Conservation (phyloP, 2,113 vertebrate genomes). For the Laticauda colubrina region DNA sequence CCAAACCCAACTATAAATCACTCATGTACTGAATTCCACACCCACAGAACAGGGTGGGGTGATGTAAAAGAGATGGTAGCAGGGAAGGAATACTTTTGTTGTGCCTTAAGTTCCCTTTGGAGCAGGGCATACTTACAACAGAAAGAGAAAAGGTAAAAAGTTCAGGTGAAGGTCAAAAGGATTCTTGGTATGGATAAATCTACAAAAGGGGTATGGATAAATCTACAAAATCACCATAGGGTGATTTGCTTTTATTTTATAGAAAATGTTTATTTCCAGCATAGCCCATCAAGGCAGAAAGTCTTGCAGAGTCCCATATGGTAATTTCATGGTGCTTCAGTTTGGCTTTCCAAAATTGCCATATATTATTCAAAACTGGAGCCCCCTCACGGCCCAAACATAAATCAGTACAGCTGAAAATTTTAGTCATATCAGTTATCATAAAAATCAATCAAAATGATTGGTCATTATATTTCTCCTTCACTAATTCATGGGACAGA, state of each 20-base stretch:
- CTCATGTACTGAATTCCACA: slow-evolving; percentile 22
- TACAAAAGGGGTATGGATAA: neutral
- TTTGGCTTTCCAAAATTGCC: neutral
- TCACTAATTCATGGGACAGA: neutral
- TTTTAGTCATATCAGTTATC: neutral
- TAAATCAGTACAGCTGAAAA: neutral
- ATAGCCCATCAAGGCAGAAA: neutral
- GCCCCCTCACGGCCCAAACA: neutral
- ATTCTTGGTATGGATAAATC: neutral
- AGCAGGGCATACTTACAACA: neutral
- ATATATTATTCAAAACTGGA: neutral
- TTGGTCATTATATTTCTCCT: neutral
- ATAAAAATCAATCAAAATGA: neutral
- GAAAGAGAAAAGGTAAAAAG: neutral
- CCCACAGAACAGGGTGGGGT: slow-evolving; percentile 16
- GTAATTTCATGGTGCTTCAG: neutral
- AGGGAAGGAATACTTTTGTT: neutral
- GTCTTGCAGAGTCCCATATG: neutral
- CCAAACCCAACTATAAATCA: slow-evolving; percentile 33
- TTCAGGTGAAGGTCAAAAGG: slow-evolving; percentile 20
- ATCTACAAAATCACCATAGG: neutral
- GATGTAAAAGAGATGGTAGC: neutral
- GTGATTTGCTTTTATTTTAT: neutral
- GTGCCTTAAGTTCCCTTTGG: slow-evolving; percentile 6
- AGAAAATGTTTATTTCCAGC: neutral